These are phyloP conservation scores for Ptychoptera albimana DNA, from an alignment of 2,888 invertebrate genomes.

Conservation along the genomic window DNA sequence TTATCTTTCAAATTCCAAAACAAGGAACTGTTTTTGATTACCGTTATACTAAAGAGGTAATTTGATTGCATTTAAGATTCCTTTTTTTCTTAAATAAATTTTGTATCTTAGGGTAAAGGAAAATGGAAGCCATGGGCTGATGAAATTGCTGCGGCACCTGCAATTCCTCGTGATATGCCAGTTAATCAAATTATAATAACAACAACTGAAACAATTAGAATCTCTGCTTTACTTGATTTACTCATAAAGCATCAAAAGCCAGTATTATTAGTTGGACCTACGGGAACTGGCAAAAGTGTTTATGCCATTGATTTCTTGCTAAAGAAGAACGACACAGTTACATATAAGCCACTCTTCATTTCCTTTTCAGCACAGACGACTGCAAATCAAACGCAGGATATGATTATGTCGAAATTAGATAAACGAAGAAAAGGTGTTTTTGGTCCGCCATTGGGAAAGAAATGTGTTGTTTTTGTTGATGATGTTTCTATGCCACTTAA, in stretches of 20 bases:
- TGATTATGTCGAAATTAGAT: slow-evolving; percentile 87
- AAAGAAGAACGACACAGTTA: slow-evolving; percentile 58
- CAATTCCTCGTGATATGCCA: slow-evolving; percentile 75
- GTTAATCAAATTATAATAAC: slow-evolving; percentile 92
- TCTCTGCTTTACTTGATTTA: slow-evolving; percentile 60
- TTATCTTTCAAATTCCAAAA: slow-evolving; percentile 71
- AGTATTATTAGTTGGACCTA: slow-evolving; percentile 79
- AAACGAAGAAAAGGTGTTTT: slow-evolving; percentile 85
- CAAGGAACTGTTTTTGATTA: slow-evolving; percentile 78
- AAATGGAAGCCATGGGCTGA: slow-evolving; percentile 89
- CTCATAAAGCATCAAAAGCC: slow-evolving; percentile 69
- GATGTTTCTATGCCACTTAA: slow-evolving; percentile 91
- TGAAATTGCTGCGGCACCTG: slow-evolving; percentile 54
- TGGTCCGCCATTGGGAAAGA: slow-evolving; percentile 83
- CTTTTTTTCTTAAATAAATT: slow-evolving; percentile 21
- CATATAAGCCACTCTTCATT: slow-evolving; percentile 72
- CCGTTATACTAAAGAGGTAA: slow-evolving; percentile 64
- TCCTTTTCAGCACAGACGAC: slow-evolving; percentile 90
- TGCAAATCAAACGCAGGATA: slow-evolving; percentile 86
- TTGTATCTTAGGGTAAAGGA: slow-evolving; percentile 46
- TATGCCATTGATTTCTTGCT: slow-evolving; percentile 73
- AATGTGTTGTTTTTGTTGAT: slow-evolving; percentile 82
- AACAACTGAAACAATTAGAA: slow-evolving; percentile 78
- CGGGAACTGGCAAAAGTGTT: slow-evolving; percentile 89
- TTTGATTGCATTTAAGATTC: slow-evolving; percentile 28